These are phyloP conservation scores for Acromyrmex charruanus DNA, from an alignment of 1,140 invertebrate species.

Conservation along the genomic window DNA sequence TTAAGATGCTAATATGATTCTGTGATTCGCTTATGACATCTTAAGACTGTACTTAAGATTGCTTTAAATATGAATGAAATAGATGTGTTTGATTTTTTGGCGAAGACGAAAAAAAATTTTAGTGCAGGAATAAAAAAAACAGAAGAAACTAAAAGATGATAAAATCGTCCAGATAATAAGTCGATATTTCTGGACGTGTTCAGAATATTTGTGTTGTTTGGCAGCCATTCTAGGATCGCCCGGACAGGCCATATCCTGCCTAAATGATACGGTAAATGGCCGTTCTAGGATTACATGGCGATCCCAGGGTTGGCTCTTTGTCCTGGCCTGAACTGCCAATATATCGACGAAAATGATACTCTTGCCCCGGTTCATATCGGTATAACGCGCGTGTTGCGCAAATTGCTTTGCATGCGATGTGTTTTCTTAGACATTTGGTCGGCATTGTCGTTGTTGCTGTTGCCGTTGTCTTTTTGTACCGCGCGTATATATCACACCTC, in stretches of 20 bases:
- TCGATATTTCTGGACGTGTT: not conserved
- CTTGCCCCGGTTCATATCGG: not conserved
- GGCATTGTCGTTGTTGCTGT: conserved; percentile 51
- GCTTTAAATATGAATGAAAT: too few relatives aligned
- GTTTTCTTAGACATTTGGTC: conserved; percentile 39
- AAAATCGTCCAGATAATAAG: not conserved
- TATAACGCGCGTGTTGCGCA: conserved; percentile 37
- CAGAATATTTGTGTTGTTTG: conserved; percentile 28
- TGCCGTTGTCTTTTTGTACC: conserved; percentile 7
- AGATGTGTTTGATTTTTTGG: too few relatives aligned
- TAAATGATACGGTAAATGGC: conserved; percentile 18
- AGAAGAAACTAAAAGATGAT: not conserved
- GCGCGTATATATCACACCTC: conserved; percentile 24
- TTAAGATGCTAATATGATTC: too few relatives aligned
- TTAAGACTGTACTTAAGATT: too few relatives aligned
- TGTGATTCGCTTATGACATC: too few relatives aligned
- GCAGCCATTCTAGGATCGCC: not conserved
- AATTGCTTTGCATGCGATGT: conserved; percentile 80
- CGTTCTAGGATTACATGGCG: conserved; percentile 22
- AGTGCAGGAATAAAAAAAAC: too few relatives aligned
- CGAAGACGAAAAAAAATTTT: too few relatives aligned
- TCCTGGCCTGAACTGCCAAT: conserved; percentile 8
- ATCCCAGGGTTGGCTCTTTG: conserved; percentile 18
- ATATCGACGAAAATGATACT: conserved; percentile 19
- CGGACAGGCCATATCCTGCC: not conserved